Evolutionary conservation across 2,113 vertebrate species (phyloP).

Genomic region (Brienomyrus longianalis): DNA sequence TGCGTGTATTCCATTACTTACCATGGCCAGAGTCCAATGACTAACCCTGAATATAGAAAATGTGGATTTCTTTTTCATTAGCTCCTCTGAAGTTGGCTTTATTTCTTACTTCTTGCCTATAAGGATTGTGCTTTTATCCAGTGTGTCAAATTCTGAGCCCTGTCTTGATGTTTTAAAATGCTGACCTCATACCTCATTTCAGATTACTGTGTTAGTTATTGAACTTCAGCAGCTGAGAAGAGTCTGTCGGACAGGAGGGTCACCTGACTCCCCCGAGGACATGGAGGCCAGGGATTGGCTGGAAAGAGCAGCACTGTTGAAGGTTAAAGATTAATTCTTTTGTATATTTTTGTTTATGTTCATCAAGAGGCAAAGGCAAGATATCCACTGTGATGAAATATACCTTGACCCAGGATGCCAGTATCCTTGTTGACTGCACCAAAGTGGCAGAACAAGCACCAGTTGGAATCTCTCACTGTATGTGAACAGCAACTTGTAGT

Average conservation of each 20-base stretch:
- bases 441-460: neutral
- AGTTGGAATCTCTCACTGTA: neutral
- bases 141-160: neutral
- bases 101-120: neutral
- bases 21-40: neutral
- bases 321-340: conserved; percentile 1
- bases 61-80: neutral
- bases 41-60: neutral
- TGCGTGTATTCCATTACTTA: neutral
- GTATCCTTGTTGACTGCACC: neutral
- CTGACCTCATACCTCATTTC: neutral
- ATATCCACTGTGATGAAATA: neutral
- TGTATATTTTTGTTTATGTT: neutral
- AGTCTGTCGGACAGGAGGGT: neutral
- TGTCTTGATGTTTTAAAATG: neutral
- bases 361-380: neutral
- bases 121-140: neutral
- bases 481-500: neutral
- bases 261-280: neutral
- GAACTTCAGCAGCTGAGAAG: conserved; percentile 21
- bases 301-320: conserved; percentile 12
- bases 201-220: conserved; percentile 20
- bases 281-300: conserved; percentile 14
- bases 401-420: neutral
- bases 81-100: neutral